These are phyloP conservation scores for Micromys minutus DNA, from an alignment of 2,113 vertebrate genomes.

Conservation along the genomic window DNA sequence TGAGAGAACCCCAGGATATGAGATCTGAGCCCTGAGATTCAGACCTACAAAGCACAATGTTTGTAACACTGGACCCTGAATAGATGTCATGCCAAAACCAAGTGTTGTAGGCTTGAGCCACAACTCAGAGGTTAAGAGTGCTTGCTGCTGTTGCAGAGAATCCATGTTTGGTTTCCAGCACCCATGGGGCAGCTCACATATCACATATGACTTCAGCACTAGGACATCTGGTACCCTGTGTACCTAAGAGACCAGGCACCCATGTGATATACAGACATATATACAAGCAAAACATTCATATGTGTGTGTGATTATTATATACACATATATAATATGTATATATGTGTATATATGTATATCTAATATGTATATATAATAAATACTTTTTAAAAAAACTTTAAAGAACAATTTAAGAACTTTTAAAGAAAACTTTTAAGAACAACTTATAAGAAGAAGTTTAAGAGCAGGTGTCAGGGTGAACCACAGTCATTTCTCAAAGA, in stretches of 20 bases:
- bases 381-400: too few relatives aligned
- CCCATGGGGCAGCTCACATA: neutral
- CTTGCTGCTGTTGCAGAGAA: neutral
- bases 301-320: too few relatives aligned
- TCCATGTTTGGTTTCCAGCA: neutral
- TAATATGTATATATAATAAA: too few relatives aligned
- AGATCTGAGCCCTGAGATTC: neutral
- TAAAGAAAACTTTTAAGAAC: too few relatives aligned
- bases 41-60: neutral
- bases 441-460: neutral
- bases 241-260: too few relatives aligned
- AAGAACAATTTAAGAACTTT: too few relatives aligned
- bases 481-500: neutral
- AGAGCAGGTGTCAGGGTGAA: neutral
- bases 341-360: too few relatives aligned
- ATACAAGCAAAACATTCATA: neutral
- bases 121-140: neutral
- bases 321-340: too few relatives aligned
- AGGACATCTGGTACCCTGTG: neutral
- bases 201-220: neutral
- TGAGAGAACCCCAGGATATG: neutral
- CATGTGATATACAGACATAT: neutral
- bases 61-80: conserved; percentile 35
- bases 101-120: neutral
- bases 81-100: neutral